phyloP scores from a whole-genome alignment of 2,888 invertebrate genomes.

The Sminthurides aquaticus region DNA sequence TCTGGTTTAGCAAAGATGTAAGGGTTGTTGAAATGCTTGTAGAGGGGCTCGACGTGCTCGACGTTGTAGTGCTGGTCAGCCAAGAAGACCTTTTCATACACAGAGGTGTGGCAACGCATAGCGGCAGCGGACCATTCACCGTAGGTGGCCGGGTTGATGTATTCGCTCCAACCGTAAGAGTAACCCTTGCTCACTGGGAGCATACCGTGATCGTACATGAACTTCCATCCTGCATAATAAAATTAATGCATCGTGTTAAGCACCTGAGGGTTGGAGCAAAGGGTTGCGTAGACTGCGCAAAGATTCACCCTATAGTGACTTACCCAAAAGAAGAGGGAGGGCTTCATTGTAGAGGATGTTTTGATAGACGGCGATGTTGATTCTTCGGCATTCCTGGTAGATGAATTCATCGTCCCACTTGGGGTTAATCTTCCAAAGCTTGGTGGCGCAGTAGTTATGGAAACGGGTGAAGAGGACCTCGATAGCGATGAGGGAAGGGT shows the following conservation, averaged over 20 bases:
- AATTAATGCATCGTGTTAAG: too few relatives aligned
- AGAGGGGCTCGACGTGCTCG: slow-evolving; percentile 27
- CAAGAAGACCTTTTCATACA: slow-evolving; percentile 38
- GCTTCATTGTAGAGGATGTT: slow-evolving; percentile 39
- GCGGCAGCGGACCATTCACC: slow-evolving; percentile 45
- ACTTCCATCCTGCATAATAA: slow-evolving; percentile 30
- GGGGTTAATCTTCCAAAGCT: slow-evolving; percentile 31
- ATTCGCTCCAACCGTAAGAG: slow-evolving; percentile 44
- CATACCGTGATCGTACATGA: slow-evolving; percentile 42
- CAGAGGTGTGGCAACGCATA: slow-evolving; percentile 43
- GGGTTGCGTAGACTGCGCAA: too few relatives aligned
- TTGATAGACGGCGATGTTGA: slow-evolving; percentile 38
- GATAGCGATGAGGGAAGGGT: slow-evolving; percentile 33
- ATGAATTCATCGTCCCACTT: slow-evolving; percentile 40
- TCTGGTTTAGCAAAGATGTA: slow-evolving; percentile 34
- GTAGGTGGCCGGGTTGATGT: slow-evolving; percentile 44
- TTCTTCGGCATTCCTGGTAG: slow-evolving; percentile 36
- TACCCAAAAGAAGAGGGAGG: slow-evolving; percentile 36
- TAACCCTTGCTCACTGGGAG: slow-evolving; percentile 44
- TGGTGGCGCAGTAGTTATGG: slow-evolving; percentile 39
- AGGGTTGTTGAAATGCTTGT: slow-evolving; percentile 38
- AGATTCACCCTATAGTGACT: too few relatives aligned
- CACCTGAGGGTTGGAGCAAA: too few relatives aligned
- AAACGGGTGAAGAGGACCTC: slow-evolving; percentile 31
- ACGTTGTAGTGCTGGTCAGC: slow-evolving; percentile 36